Evolutionary conservation across 2,888 invertebrate genomes (phyloP), one percentile per base, ranked within the genome.

Genomic region (Diploptera punctata): DNA sequence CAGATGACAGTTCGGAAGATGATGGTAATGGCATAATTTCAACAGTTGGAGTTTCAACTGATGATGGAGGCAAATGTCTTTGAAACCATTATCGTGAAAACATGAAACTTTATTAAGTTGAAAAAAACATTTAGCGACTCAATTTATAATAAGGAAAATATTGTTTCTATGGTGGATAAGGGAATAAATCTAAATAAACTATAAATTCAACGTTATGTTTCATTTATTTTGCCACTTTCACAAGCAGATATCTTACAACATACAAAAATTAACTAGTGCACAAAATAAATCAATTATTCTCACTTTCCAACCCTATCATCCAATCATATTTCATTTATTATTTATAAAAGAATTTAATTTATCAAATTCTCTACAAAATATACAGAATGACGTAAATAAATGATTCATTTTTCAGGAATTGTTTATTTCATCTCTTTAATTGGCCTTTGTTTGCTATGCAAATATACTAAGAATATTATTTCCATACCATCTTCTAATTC

Each of bases 211-310:
- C 19, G 29, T 29, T 57, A 21, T 54, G 3, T 3, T 57, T 57
- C n/a, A 29, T 57, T 65, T 65, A 65, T 65, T 65, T 47, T 65
- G 26, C 47, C 65, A 65, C 65, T 65, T 65, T 65, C 24, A 65
- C 44, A 65, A 65, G 47, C 65, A 65, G 29, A n/a, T 57, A 29
- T 57, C 57, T 57, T 57, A 57, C 57, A 57, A 57, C n/a, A 29
- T 57, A 57, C 16, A 29, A 29, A 33, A 57, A 57, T 29, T 26
- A 57, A 57, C 26, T 57, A 57, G 57, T 29, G n/a, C 57, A 57
- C 16, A 29, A 57, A 57, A 57, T 57, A 57, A n/a, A 57, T 26
- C 57, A 57, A 57, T 29, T 13, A 9, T 57, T 57, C 57, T 16
- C 31, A 29, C 57, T 29, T 33, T 57, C n/a, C 26, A 26, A 26